phyloP scores from a whole-genome alignment of 2,113 vertebrate genomes.

The Ariopsis seemanni region DNA sequence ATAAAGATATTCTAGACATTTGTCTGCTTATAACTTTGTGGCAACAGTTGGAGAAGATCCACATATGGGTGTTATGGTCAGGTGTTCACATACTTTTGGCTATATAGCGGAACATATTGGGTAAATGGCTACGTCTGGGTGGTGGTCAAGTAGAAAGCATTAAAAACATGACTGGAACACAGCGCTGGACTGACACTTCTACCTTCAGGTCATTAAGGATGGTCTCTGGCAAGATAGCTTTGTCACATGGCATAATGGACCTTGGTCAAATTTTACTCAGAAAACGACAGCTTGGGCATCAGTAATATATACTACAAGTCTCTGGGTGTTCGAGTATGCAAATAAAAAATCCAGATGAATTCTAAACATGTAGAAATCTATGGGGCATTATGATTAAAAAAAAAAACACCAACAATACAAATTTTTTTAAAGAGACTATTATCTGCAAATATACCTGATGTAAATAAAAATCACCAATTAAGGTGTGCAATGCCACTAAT shows the following conservation, averaged over 20 bases:
- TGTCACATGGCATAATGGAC: too few species aligned
- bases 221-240: too few species aligned
- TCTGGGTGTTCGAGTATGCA: too few species aligned
- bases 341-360: not conserved
- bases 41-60: not conserved
- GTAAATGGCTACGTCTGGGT: not conserved
- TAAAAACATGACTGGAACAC: not conserved
- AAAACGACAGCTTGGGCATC: not conserved
- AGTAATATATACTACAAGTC: not conserved
- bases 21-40: not conserved
- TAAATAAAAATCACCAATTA: not conserved
- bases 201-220: too few species aligned
- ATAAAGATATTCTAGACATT: not conserved
- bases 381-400: not conserved
- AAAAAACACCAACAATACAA: not conserved
- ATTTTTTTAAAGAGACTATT: too few species aligned
- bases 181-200: not conserved
- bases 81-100: not conserved
- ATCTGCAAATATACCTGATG: too few species aligned
- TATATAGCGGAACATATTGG: not conserved
- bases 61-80: not conserved
- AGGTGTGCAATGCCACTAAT: not conserved
- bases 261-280: constrained; percentile 31
- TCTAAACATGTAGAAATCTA: not conserved
- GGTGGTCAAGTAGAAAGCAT: not conserved